Percentiles rank a stretch among this genome's conserved stretches.
These are phyloP conservation scores for Eonycteris spelaea DNA, from an alignment of 2,113 vertebrate species.

Conservation along the genomic window DNA sequence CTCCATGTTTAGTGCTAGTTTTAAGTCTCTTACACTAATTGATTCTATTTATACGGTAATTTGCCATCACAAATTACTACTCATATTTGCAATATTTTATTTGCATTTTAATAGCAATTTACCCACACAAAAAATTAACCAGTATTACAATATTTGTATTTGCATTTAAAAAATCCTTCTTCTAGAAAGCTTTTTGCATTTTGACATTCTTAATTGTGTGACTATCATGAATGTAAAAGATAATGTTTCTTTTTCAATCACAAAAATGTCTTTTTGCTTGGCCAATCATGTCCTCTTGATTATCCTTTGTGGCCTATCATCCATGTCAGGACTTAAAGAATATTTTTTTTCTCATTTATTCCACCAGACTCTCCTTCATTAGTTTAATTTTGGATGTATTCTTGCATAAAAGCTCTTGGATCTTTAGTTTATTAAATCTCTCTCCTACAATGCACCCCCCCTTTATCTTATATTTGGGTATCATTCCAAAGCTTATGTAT, in stretches of 20 bases:
- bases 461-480: not conserved
- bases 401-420: not conserved
- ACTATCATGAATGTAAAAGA: not conserved
- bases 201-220: not conserved
- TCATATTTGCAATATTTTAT: not conserved
- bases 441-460: not conserved
- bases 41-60: not conserved
- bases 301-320: not conserved
- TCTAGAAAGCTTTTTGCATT: not conserved
- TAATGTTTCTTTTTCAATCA: not conserved
- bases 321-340: conserved; percentile 34
- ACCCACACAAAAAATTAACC: not conserved
- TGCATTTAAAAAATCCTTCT: not conserved
- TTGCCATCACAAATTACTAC: not conserved
- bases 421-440: conserved; percentile 48
- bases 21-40: not conserved
- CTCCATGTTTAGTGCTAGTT: not conserved
- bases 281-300: conserved; percentile 24
- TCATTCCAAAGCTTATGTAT: not conserved
- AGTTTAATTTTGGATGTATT: conserved; percentile 52
- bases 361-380: not conserved
- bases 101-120: not conserved
- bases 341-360: conserved; percentile 56
- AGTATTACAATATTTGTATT: not conserved
- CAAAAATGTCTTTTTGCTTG: conserved; percentile 9